Base-by-base conservation (phyloP, 2,888 invertebrate genomes). In the Sminthurinus aureus region DNA sequence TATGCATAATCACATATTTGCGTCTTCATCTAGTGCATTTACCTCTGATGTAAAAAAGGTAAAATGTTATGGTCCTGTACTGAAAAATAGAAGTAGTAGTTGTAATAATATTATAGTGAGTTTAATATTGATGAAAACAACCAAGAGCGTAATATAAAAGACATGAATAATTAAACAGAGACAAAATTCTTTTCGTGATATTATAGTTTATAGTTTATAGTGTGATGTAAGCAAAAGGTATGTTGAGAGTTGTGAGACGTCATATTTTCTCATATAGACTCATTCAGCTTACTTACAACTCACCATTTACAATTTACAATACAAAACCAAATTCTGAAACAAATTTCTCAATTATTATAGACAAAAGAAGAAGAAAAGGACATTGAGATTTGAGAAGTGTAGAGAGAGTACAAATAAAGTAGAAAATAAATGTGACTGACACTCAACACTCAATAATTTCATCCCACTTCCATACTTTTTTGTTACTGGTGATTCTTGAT, bases 331-430 rank as follows among this genome's bases (percentile, higher is more conserved):
- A 51, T 12, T 75, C 75, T 50, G 51, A 75, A 38, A 51, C 20
- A 75, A 75, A 75, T 75, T 75, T 50, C 75, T 75, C 75, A 75
- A 75, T 75, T 75, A 75, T 51, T 50, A 24, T 15, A 20, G 50
- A 75, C n/a, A 38, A 38, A 38, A 38, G 38, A 38, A 38, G 38
- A 38, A 38, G 38, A 38, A 38, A 38, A 38, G 6, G 38, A 38
- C 38, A 38, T 38, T 38, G 38, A 38, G 38, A 38, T 4, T 6
- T 38, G 38, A 4, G 38, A 6, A 38, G 38, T 38, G 6, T 6
- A 38, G 6, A 38, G 38, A 38, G 38, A 38, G 38, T 38, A 38
- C 38, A 38, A 38, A 6, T 38, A 38, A 38, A 6, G 38, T 38
- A 38, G 6, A 38, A 4, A 38, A 38, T 38, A 20, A 22, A 69